phyloP scores from a whole-genome alignment of 2,797 vertebrate genomes.

The Hypotaenidia okinawae region DNA sequence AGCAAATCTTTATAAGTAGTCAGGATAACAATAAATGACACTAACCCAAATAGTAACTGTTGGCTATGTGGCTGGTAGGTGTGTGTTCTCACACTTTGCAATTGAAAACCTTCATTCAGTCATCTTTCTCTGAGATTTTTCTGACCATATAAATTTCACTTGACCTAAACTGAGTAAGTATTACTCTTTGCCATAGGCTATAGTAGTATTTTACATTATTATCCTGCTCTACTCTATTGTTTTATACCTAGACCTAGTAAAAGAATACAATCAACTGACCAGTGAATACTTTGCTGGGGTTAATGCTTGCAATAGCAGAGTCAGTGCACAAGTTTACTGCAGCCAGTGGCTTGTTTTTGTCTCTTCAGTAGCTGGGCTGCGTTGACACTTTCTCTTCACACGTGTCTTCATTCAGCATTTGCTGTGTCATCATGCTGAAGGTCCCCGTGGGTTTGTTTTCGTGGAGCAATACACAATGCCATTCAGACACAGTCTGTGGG shows the following conservation, averaged over 20 bases:
- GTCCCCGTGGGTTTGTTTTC: constrained; percentile 6
- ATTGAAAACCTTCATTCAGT: neutral
- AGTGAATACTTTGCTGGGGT: neutral
- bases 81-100: neutral
- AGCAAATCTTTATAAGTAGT: neutral
- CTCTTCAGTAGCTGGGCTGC: neutral
- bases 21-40: neutral
- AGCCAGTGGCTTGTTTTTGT: neutral
- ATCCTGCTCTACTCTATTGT: neutral
- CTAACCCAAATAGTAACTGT: neutral
- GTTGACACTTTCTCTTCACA: neutral
- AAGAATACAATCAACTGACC: no score
- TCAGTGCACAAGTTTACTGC: neutral
- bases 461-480: neutral
- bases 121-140: neutral
- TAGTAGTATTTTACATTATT: neutral
- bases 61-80: neutral
- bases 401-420: neutral
- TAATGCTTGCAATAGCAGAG: neutral
- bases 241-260: no score
- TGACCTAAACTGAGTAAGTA: neutral
- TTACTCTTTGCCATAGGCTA: neutral
- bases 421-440: neutral
- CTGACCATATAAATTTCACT: neutral
- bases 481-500: neutral